Conservation (phyloP, 2,888 invertebrate genomes). For the Drosophila ustulata region DNA sequence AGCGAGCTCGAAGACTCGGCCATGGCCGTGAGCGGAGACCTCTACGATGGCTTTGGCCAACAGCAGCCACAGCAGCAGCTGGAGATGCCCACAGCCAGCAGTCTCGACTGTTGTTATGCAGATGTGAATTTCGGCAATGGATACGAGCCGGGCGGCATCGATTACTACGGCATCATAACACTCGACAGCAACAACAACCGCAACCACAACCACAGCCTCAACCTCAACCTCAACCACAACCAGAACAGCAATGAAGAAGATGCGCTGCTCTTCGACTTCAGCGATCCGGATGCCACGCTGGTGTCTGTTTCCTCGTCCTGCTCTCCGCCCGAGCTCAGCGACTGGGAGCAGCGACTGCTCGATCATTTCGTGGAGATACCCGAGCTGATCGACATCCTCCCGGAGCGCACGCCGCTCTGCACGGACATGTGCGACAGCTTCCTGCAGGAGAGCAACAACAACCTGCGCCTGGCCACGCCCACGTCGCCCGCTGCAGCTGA, state of each 20-base stretch:
- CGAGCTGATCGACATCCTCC: slow-evolving; percentile 83
- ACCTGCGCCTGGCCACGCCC: slow-evolving; percentile 65
- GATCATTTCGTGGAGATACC: slow-evolving; percentile 84
- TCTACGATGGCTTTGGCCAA: slow-evolving; percentile 17
- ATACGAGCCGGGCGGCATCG: slow-evolving; percentile 44
- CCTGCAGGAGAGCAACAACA: slow-evolving; percentile 85
- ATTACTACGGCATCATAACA: slow-evolving; percentile 71
- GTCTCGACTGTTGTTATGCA: slow-evolving; percentile 54
- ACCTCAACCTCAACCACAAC: slow-evolving; percentile 22
- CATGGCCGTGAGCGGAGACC: slow-evolving; percentile 6
- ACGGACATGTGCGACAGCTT: slow-evolving; percentile 87
- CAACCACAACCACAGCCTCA: slow-evolving; percentile 16
- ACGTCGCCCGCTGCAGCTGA: slow-evolving; percentile 60
- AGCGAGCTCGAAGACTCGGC: slow-evolving; percentile 78
- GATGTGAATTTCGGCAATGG: slow-evolving; percentile 49
- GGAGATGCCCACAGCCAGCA: neutral
- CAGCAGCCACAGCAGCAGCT: slow-evolving; percentile 11
- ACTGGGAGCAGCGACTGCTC: slow-evolving; percentile 83
- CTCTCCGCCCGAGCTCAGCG: slow-evolving; percentile 71
- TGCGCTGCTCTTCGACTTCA: slow-evolving; percentile 42
- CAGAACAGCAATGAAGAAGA: slow-evolving; percentile 24
- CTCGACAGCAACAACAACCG: slow-evolving; percentile 49
- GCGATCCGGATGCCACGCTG: slow-evolving; percentile 31
- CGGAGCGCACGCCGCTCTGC: slow-evolving; percentile 87
- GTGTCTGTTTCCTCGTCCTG: slow-evolving; percentile 15